These are phyloP conservation scores for Mimachlamys varia DNA, from an alignment of 2,888 invertebrate genomes.

Conservation along the genomic window DNA sequence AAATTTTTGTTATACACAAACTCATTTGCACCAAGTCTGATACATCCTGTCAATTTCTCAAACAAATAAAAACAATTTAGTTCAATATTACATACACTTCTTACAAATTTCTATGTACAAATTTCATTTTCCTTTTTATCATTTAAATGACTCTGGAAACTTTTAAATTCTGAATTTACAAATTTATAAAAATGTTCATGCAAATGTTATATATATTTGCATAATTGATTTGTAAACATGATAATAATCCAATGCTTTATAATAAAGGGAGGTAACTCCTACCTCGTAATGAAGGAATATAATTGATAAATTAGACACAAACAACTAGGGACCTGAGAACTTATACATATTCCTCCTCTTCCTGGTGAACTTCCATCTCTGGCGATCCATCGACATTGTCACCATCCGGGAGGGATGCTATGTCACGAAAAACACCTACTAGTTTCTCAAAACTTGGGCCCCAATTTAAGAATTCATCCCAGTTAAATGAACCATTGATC, in stretches of 20 bases:
- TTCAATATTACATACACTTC: background rate
- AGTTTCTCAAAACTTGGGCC: slow-evolving; percentile 97
- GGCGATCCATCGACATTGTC: slow-evolving; percentile 59
- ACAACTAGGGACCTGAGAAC: slow-evolving; percentile 7
- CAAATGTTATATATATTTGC: background rate
- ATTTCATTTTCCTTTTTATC: background rate
- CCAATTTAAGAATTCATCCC: slow-evolving; percentile 98
- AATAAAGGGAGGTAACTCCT: background rate
- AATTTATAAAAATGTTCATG: slow-evolving; percentile 13
- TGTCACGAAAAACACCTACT: slow-evolving; percentile 97
- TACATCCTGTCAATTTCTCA: background rate
- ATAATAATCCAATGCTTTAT: background rate
- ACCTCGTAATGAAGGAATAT: background rate
- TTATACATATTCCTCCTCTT: slow-evolving; percentile 70
- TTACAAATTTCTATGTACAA: slow-evolving; percentile 13
- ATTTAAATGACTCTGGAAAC: background rate
- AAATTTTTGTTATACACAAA: background rate
- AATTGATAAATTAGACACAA: slow-evolving; percentile 16
- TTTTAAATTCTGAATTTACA: slow-evolving; percentile 7
- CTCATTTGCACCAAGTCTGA: slow-evolving; percentile 4
- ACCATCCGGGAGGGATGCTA: slow-evolving; percentile 94
- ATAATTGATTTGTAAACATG: background rate
- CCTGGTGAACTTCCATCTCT: background rate
- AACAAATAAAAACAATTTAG: background rate
- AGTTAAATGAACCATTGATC: slow-evolving; percentile 87